Conservation (phyloP, 2,888 invertebrate genomes). For the Himalopsyche anomala region DNA sequence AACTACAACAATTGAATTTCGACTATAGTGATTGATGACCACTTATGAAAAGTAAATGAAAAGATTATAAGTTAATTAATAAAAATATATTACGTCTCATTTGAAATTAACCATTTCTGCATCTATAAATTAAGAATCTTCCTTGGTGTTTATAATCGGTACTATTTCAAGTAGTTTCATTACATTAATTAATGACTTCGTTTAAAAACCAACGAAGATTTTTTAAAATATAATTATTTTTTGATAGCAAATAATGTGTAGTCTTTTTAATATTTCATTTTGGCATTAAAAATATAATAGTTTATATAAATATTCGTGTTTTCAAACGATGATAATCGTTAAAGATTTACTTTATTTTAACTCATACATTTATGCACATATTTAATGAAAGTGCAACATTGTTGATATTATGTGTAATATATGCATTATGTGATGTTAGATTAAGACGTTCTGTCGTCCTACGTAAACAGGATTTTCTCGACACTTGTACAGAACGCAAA, state of each 20-base stretch:
- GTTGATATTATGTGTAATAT: neutral
- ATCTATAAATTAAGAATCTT: neutral
- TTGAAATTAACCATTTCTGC: neutral
- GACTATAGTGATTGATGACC: too few species aligned
- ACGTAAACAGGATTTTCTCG: conserved; percentile 17
- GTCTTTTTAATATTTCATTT: neutral
- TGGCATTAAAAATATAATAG: neutral
- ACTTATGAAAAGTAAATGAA: too few species aligned
- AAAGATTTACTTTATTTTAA: neutral
- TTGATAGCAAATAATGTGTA: neutral
- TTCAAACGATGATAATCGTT: neutral
- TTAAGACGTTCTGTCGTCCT: conserved; percentile 20
- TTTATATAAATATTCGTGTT: neutral
- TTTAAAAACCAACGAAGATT: neutral
- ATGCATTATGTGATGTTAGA: neutral
- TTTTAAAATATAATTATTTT: neutral
- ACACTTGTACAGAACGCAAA: neutral
- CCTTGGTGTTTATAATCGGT: too few species aligned
- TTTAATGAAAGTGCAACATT: neutral
- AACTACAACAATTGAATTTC: too few species aligned
- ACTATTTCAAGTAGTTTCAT: neutral
- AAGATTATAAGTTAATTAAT: too few species aligned
- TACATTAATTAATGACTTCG: neutral
- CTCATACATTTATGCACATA: neutral
- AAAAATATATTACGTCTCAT: too few species aligned